A percentile compares a stretch with the other conserved stretches of the same genome.
phyloP scores from a whole-genome alignment of 2,888 invertebrate genomes.

The Holacanthella duospinosa region DNA sequence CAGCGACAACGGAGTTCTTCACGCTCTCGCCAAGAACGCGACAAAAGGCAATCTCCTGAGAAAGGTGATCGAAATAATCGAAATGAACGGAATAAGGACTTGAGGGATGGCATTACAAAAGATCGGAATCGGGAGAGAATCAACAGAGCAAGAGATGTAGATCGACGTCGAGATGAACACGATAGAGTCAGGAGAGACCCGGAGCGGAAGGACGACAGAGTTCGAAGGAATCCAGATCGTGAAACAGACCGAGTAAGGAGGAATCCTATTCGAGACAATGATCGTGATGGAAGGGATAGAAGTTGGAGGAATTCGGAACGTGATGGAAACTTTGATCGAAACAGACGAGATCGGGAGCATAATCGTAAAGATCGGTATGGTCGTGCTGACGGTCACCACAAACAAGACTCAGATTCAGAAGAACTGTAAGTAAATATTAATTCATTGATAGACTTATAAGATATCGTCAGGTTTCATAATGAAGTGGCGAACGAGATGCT shows the following conservation, averaged over 20 bases:
- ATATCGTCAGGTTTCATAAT: too few species aligned
- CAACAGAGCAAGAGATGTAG: constrained; percentile 11
- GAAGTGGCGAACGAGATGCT: not conserved
- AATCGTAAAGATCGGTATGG: constrained; percentile 10
- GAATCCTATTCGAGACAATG: constrained; percentile 5
- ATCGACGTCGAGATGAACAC: constrained; percentile 10
- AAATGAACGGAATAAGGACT: not conserved
- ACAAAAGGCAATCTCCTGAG: too few species aligned
- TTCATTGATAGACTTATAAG: not conserved
- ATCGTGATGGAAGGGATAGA: constrained; percentile 20
- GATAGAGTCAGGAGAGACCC: too few species aligned
- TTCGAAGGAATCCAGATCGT: constrained; percentile 26
- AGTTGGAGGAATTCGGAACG: constrained; percentile 17
- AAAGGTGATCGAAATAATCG: not conserved
- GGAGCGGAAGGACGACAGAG: constrained; percentile 11
- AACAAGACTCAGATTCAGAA: constrained; percentile 18
- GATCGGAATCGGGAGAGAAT: too few species aligned
- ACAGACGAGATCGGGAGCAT: constrained; percentile 39
- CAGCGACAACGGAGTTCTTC: not conserved
- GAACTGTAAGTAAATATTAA: constrained; percentile 25
- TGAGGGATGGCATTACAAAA: too few species aligned
- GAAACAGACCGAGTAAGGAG: constrained; percentile 38
- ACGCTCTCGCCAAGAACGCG: too few species aligned
- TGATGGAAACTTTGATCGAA: constrained; percentile 40
- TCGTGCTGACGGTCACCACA: constrained; percentile 5